Evolutionary conservation across 1,140 invertebrate species (phyloP), one percentile per base, ranked within the genome.

Genomic region (Camponotus vicinus): DNA sequence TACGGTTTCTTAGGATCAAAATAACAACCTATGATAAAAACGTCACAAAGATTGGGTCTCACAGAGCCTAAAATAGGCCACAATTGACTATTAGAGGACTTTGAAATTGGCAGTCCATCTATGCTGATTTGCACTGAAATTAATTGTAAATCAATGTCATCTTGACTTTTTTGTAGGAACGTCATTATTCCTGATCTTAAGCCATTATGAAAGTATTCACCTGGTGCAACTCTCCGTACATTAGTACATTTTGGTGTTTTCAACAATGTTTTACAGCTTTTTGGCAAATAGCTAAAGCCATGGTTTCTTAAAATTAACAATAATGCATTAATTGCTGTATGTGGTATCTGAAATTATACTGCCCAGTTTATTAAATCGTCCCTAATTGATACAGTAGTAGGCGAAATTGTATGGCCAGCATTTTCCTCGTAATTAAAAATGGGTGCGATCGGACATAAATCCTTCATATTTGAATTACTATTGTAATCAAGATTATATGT

Each of bases 51-150:
- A 49, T 21, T n/a, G 45, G 66, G 66, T 15, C 1, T 11, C 21
- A 69, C 40, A 11, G 42, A 70, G 13, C 42, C 42, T 32, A 70
- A 70, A 70, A 70, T 70, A 49, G 67, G 42, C 67, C 67, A 70
- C 67, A 70, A 49, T 70, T 70, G 67, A 70, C 21, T 69, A 69
- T n/a, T 69, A 69, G 66, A 69, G 4, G 66, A 69, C 0, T 69
- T 69, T 27, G 66, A 45, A 69, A 69, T 69, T 69, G 66, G 40
- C 27, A 70, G 6, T 49, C 42, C 67, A 32, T 70, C 42, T 70
- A 32, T 49, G 11, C 67, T 32, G 13, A 70, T 32, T 70, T 70
- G 67, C 21, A 49, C 67, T 70, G 21, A 1, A 32, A 70, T 9
- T 21, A 21, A 21, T 21, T 21, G 21, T 70, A 15, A 70, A 49